These are phyloP conservation scores for Penaeus indicus DNA, from an alignment of 1,140 invertebrate species.

Conservation along the genomic window DNA sequence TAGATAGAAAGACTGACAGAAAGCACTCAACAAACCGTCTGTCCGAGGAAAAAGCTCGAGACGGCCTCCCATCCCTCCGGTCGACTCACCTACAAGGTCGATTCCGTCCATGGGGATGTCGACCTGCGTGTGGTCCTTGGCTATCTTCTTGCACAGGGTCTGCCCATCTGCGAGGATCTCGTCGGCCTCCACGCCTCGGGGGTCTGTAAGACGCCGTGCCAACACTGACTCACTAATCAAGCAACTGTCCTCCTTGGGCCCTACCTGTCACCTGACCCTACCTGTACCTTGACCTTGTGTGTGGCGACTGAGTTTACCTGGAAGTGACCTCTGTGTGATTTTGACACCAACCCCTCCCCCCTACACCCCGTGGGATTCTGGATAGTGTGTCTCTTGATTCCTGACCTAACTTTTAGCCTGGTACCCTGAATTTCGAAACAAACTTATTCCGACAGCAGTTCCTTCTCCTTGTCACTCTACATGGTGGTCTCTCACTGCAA, in stretches of 20 bases:
- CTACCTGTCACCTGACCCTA: neutral
- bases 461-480: too few species aligned
- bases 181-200: constrained; percentile 76
- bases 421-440: too few species aligned
- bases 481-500: too few species aligned
- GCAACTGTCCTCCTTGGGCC: constrained; percentile 37
- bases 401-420: too few species aligned
- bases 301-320: too few species aligned
- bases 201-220: constrained; percentile 70
- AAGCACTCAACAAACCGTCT: too few species aligned
- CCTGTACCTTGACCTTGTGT: too few species aligned
- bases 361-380: too few species aligned
- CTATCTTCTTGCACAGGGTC: constrained; percentile 86
- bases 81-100: constrained; percentile 88
- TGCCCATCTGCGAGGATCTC: constrained; percentile 86
- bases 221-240: constrained; percentile 61
- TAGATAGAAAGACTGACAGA: neutral
- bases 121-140: constrained; percentile 82
- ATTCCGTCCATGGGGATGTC: constrained; percentile 92
- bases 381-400: too few species aligned
- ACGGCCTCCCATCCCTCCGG: neutral
- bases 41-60: neutral
- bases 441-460: too few species aligned
- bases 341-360: too few species aligned
- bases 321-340: neutral